phyloP scores from a whole-genome alignment of 2,888 invertebrate species.

The Octodonta nipae region DNA sequence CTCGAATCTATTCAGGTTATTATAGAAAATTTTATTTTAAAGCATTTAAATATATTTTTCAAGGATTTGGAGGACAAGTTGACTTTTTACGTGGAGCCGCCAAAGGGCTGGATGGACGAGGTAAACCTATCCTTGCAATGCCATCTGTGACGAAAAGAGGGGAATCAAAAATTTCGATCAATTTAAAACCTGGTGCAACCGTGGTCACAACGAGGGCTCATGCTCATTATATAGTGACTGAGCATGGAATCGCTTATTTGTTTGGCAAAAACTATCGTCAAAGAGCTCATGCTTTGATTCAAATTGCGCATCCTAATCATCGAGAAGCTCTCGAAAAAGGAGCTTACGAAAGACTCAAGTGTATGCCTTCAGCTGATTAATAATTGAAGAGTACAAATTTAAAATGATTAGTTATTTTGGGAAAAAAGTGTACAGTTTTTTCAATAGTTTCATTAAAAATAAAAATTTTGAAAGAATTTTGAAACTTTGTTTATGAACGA shows the following conservation, averaged over 20 bases:
- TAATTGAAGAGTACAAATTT: too few relatives aligned
- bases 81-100: constrained; percentile 89
- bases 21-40: constrained; percentile 93
- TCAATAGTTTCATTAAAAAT: too few relatives aligned
- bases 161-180: constrained; percentile 70
- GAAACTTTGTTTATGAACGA: too few relatives aligned
- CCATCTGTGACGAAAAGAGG: constrained; percentile 67
- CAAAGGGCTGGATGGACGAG: constrained; percentile 66
- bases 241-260: constrained; percentile 77
- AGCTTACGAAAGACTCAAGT: constrained; percentile 68
- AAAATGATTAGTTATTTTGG: too few relatives aligned
- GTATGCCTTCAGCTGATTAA: too few relatives aligned
- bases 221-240: constrained; percentile 85
- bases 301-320: constrained; percentile 79
- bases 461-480: too few relatives aligned
- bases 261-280: constrained; percentile 82
- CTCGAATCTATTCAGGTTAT: constrained; percentile 65
- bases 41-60: too few relatives aligned
- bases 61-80: constrained; percentile 89
- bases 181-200: constrained; percentile 75
- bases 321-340: constrained; percentile 70
- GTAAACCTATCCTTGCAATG: constrained; percentile 84
- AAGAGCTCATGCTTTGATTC: constrained; percentile 75
- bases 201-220: constrained; percentile 84
- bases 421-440: too few relatives aligned